Evolutionary conservation across 2,888 invertebrate genomes (phyloP), one percentile per base, ranked within the genome.

Genomic region (Sussaba pulchella): DNA sequence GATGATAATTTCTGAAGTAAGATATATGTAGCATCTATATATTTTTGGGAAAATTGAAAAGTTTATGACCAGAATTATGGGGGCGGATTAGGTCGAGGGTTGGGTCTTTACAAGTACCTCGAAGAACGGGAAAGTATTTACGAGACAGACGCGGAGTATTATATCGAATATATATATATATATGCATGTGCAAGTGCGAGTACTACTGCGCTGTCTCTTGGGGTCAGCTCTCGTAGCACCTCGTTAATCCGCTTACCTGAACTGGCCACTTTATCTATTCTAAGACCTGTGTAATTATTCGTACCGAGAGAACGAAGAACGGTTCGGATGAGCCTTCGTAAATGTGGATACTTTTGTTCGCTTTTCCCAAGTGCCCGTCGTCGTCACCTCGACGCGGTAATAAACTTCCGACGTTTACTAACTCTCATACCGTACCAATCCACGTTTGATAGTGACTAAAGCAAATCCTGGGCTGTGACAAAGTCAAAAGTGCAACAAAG

Each of bases 191-290:
- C 14, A 45, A 43, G 41, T 69, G 26, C 41, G 74, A 54, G 47
- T 57, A 50, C 26, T 31, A 19, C 12, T 39, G 39, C 4, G 43
- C 43, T 24, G 63, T 43, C 5, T n/a, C 8, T n/a, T 2, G 24
- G 12, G n/a, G 31, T 31, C 31, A 31, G 24, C 36, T 52, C 31
- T 66, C 50, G 41, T n/a, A n/a, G 61, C 61, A 73, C 64, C 81
- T 77, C 66, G 73, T 73, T 81, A 81, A 81, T 81, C 81, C 81
- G 72, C 73, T 81, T 81, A 77, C 77, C 81, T 81, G 77, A 14
- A 64, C 64, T 52, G 43, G 52, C 43, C 61, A 12, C n/a, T 26
- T 69, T 50, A 81, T 81, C 77, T 81, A 81, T 77, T 70, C 64
- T 73, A 64, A 66, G 72, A 66, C 36, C 64, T 50, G 57, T 21